Evolutionary conservation across 2,797 vertebrate genomes (phyloP).

Genomic region (Acridotheres tristis): DNA sequence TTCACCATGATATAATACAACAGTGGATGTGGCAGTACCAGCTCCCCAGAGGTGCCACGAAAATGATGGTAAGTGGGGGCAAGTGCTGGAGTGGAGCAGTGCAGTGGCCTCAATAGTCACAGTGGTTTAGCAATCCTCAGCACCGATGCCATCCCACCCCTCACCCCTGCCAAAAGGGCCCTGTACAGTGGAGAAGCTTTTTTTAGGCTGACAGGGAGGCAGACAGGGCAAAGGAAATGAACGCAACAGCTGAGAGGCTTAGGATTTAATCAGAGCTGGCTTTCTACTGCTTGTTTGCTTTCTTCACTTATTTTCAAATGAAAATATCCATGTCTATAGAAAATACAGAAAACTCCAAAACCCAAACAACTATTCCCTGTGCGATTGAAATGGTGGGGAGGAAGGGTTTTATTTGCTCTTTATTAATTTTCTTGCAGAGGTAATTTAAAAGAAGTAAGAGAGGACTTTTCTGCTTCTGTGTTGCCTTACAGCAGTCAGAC

Average conservation of each 20-base stretch:
- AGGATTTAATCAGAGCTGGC: not conserved
- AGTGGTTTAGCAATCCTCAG: not conserved
- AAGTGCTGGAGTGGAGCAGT: not conserved
- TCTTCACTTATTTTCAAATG: not conserved
- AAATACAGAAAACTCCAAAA: not conserved
- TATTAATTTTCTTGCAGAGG: not conserved
- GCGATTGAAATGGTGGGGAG: fast-evolving
- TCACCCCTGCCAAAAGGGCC: not conserved
- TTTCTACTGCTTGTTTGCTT: not conserved
- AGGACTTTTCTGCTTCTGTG: not conserved
- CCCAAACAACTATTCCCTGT: not conserved
- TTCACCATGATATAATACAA: not conserved
- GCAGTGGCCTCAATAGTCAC: fast-evolving
- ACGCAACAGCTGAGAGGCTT: not conserved
- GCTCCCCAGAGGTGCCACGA: fast-evolving
- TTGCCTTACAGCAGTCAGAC: not conserved
- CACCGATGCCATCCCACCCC: not conserved
- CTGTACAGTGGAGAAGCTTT: not conserved
- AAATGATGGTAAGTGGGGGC: not conserved
- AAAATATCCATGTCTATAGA: not conserved
- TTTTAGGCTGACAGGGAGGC: not conserved
- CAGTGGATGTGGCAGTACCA: not conserved
- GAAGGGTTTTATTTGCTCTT: fast-evolving
- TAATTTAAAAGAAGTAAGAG: not conserved
- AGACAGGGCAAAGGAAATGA: not conserved